Evolutionary conservation across 2,113 vertebrate species (phyloP).

Genomic region (Megatriorchis doriae): DNA sequence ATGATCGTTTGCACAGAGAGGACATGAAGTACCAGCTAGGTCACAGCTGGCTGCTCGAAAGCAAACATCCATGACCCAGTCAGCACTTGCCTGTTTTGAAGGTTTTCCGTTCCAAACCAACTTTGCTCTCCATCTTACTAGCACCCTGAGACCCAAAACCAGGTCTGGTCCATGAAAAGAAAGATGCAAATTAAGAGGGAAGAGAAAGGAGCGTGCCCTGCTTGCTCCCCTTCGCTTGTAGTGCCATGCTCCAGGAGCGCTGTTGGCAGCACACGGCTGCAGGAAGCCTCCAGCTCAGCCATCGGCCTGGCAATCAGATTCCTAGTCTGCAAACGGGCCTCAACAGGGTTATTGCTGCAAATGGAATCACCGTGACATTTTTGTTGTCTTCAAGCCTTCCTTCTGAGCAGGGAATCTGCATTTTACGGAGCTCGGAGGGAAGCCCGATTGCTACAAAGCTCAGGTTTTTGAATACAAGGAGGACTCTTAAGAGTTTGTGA

Average conservation of each 20-base stretch:
- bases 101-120: neutral
- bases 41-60: neutral
- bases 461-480: neutral
- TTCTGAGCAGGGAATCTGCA: neutral
- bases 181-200: neutral
- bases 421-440: neutral
- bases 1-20: neutral
- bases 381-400: neutral
- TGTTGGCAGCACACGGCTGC: rapidly evolving
- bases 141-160: neutral
- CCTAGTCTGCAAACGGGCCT: neutral
- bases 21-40: neutral
- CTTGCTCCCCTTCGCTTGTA: neutral
- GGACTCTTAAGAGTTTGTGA: neutral
- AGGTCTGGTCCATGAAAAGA: neutral
- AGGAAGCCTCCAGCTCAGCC: neutral
- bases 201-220: neutral
- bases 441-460: neutral
- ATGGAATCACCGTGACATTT: neutral
- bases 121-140: neutral
- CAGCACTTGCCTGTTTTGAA: neutral
- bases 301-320: neutral
- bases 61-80: neutral
- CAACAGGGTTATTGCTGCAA: neutral
- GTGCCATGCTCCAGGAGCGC: neutral